Evolutionary conservation across 2,888 invertebrate genomes (phyloP).

Genomic region (Meiosimyza decipiens): DNA sequence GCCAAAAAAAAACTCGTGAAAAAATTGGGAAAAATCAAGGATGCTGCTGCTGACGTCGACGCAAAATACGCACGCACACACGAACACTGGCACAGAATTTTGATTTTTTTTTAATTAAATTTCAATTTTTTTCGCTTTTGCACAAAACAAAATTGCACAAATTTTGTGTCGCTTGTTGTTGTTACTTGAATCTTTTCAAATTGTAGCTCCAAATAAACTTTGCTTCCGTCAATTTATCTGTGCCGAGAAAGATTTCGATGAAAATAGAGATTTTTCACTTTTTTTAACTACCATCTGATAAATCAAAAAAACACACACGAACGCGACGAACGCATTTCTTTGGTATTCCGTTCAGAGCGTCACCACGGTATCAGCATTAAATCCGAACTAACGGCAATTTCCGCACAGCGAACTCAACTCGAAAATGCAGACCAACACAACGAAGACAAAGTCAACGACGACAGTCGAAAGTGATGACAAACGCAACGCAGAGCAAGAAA

Average conservation of each 20-base stretch:
- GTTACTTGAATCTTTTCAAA: too few relatives aligned
- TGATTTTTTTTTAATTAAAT: slow-evolving; percentile 14
- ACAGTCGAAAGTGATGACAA: neutral
- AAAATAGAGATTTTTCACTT: too few relatives aligned
- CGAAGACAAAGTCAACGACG: neutral
- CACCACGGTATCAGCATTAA: slow-evolving; percentile 63
- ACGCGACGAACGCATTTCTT: slow-evolving; percentile 34
- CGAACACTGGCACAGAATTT: slow-evolving; percentile 4
- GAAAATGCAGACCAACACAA: slow-evolving; percentile 14
- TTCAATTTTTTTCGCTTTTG: slow-evolving; percentile 14
- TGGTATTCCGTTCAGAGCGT: slow-evolving; percentile 47
- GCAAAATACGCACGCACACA: slow-evolving; percentile 12
- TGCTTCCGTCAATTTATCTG: neutral
- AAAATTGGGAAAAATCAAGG: neutral
- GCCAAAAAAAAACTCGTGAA: neutral
- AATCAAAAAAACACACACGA: slow-evolving; percentile 32
- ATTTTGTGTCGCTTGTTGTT: too few relatives aligned
- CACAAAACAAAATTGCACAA: neutral
- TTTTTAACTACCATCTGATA: neutral
- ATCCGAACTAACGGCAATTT: slow-evolving; percentile 60
- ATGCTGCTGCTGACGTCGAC: slow-evolving; percentile 16
- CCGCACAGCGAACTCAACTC: slow-evolving; percentile 43
- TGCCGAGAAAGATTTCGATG: neutral
- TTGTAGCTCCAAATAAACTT: too few relatives aligned
- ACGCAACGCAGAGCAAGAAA: slow-evolving; percentile 11